Percentiles rank a stretch among this genome's conserved stretches.
Conservation (phyloP, 1,140 invertebrate species). For the Fopius arisanus region DNA sequence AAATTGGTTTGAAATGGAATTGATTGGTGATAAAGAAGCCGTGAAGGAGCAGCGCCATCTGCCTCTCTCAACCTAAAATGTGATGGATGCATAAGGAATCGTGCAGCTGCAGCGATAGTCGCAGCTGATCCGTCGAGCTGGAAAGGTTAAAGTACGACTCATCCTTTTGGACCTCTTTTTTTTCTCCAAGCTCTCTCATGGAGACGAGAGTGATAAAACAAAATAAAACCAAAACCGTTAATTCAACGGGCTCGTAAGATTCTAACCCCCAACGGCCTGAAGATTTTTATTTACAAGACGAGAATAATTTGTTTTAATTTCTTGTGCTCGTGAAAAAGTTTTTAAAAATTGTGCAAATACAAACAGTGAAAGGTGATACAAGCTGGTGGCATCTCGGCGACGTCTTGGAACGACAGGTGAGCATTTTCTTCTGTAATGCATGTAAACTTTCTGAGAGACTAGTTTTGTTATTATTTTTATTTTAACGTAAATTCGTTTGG, state of each 20-base stretch:
- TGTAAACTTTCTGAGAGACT: too few relatives aligned
- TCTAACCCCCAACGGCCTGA: too few relatives aligned
- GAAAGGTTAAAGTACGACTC: conserved; percentile 34
- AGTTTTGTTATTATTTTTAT: too few relatives aligned
- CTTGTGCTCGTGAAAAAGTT: not conserved
- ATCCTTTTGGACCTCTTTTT: conserved; percentile 20
- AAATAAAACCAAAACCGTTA: not conserved
- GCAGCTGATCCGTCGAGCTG: conserved; percentile 53
- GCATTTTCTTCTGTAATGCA: not conserved
- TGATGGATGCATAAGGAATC: not conserved
- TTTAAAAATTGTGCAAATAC: not conserved
- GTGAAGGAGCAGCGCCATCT: conserved; percentile 12
- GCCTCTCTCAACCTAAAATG: not conserved
- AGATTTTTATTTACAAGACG: too few relatives aligned
- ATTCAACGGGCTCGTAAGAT: not conserved
- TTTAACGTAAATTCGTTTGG: too few relatives aligned
- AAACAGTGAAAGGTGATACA: conserved; percentile 40
- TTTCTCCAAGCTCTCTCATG: not conserved
- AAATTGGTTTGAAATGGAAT: too few relatives aligned
- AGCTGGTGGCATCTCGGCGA: conserved; percentile 12
- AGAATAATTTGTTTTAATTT: too few relatives aligned
- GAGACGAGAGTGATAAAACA: not conserved
- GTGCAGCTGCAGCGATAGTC: conserved; percentile 40
- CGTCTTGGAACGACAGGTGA: not conserved
- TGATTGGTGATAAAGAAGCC: not conserved